Evolutionary conservation across 2,888 invertebrate species (phyloP).

Genomic region (Cecidostiba fungosa): DNA sequence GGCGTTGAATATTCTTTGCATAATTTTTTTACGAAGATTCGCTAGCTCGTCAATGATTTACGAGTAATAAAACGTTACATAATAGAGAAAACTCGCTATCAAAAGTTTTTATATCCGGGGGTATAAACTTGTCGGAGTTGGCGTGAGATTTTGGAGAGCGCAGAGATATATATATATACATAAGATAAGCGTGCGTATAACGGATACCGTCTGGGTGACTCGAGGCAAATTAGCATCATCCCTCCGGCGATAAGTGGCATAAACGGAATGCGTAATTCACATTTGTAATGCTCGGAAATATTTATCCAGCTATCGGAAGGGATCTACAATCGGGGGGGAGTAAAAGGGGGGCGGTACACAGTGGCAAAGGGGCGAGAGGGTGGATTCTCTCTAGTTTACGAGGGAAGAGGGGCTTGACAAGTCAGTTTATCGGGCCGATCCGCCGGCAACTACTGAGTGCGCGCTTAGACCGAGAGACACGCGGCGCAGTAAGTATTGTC

Average conservation of each 20-base stretch:
- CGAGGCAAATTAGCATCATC: constrained; percentile 47
- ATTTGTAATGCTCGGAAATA: constrained; percentile 48
- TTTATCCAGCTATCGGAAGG: constrained; percentile 38
- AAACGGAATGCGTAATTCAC: constrained; percentile 56
- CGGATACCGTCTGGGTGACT: constrained; percentile 5
- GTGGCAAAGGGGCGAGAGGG: constrained; percentile 5
- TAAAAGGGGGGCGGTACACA: neutral
- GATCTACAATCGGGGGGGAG: neutral
- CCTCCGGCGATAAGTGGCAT: constrained; percentile 47
- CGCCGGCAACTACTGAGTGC: constrained; percentile 70
- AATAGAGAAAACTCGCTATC: constrained; percentile 16
- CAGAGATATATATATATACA: neutral
- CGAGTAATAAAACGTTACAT: neutral
- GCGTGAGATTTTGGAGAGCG: constrained; percentile 19
- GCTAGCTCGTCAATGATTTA: constrained; percentile 11
- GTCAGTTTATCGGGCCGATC: constrained; percentile 73
- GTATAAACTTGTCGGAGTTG: constrained; percentile 15
- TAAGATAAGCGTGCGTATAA: neutral
- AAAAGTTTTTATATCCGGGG: neutral
- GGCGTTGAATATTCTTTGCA: neutral
- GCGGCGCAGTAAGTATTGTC: constrained; percentile 70
- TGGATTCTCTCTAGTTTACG: constrained; percentile 68
- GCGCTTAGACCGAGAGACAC: constrained; percentile 71
- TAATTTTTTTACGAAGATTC: neutral
- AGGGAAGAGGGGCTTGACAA: constrained; percentile 69